Percentiles rank a stretch among this genome's conserved stretches.
Evolutionary conservation across 2,113 vertebrate species (phyloP).

Genomic region (Pavo muticus): DNA sequence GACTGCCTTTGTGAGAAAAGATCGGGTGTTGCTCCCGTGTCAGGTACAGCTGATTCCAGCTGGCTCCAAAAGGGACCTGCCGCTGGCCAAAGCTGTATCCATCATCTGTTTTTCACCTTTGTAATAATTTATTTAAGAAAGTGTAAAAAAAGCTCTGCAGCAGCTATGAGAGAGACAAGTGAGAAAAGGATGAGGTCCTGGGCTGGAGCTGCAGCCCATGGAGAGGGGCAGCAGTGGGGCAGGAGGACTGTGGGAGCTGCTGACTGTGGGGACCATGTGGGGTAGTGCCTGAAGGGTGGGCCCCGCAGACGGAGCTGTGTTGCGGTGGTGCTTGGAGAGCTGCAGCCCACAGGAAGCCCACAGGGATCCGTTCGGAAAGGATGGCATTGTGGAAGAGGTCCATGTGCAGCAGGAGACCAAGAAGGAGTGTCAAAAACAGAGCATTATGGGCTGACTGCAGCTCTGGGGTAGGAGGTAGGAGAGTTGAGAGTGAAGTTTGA

Average conservation of each 20-base stretch:
- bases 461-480: background rate
- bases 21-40: background rate
- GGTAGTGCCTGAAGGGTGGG: background rate
- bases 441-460: background rate
- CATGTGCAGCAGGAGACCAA: background rate
- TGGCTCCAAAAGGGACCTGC: background rate
- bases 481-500: background rate
- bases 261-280: rapidly evolving
- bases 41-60: background rate
- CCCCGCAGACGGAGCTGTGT: rapidly evolving
- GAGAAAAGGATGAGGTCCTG: background rate
- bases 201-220: background rate
- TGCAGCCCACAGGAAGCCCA: rapidly evolving
- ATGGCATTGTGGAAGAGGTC: background rate
- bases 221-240: background rate
- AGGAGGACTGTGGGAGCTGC: background rate
- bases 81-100: background rate
- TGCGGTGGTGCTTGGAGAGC: background rate
- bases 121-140: background rate
- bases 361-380: background rate
- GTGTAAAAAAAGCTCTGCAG: background rate
- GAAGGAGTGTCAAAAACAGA: background rate
- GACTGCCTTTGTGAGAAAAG: background rate
- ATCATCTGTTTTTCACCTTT: background rate
- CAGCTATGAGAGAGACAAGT: background rate